Evolutionary conservation across 2,113 vertebrate genomes (phyloP), one percentile per base, ranked within the genome.

Genomic region (Cariama cristata): DNA sequence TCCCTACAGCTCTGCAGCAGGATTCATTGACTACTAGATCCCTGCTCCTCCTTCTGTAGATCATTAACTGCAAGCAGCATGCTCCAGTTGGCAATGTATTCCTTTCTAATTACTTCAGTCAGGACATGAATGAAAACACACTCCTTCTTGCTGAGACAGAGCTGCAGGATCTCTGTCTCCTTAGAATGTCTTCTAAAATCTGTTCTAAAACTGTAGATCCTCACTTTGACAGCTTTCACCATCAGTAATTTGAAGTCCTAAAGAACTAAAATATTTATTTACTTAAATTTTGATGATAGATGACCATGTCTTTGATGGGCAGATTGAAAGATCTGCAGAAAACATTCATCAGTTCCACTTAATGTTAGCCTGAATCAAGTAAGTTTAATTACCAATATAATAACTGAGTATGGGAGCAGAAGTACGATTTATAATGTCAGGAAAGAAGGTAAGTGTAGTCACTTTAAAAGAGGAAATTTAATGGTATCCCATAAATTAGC

Each of bases 51-150:
- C 38, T 93, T 87, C 55, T 85, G 27, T 62, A 95, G 59, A 19
- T 33, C 42, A 73, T 87, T 92, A 91, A 77, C 28, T 91, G 22
- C 14, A 55, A 82, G 73, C 10, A 89, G 7, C 45, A 47, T 14
- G 50, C 50, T 92, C 69, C 72, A 86, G 30, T 60, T 7, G 11
- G 56, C 47, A 79, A 15, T 30, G 7, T 55, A 74, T 83, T 91
- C 63, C 28, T 76, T 73, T 75, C 60, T 89, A 91, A 93, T 91
- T 96, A 45, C 66, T 85, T 89, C 40, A 84, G 69, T 72, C 50
- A 66, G 53, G 12, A 55, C 35, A 59, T 22, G n/a, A 85, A 81
- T 56, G 75, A 79, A 93, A 90, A 86, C 18, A 44, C 5, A 50
- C 26, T 67, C n/a, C 38, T 58, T 30, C 49, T 80, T 84, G 20